Conservation (phyloP, 2,797 vertebrate species). For the Psittacula derbiana region DNA sequence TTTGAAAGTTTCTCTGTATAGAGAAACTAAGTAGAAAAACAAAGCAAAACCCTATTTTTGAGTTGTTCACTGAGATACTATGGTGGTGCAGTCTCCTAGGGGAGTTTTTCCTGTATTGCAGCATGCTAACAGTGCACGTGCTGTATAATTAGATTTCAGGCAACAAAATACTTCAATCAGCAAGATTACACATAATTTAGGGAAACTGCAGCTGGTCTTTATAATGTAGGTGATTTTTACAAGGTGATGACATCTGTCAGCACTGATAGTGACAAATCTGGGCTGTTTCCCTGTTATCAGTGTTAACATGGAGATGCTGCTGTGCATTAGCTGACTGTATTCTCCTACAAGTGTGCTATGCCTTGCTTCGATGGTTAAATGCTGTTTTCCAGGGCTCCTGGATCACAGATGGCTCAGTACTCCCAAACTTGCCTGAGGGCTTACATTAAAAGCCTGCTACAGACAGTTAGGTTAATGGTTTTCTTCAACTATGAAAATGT, state of each 20-base stretch:
- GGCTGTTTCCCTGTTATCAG: neutral
- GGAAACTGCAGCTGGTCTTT: neutral
- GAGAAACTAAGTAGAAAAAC: neutral
- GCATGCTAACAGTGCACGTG: neutral
- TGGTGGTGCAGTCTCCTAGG: neutral
- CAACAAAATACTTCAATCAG: neutral
- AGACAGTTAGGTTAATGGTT: neutral
- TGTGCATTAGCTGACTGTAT: neutral
- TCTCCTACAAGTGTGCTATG: neutral
- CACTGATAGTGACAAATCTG: neutral
- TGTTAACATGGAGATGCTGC: neutral
- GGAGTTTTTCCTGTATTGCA: neutral
- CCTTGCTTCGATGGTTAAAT: neutral
- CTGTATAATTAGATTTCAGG: neutral
- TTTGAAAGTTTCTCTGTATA: neutral
- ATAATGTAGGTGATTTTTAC: neutral
- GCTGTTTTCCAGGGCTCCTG: neutral
- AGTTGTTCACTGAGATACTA: neutral
- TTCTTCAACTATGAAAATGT: neutral
- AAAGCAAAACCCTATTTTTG: neutral
- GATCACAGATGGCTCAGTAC: neutral
- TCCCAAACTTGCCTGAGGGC: neutral
- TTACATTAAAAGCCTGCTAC: neutral
- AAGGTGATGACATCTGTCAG: constrained; percentile 2
- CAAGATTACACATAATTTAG: neutral